Evolutionary conservation across 2,888 invertebrate genomes (phyloP).

Genomic region (Allygus modestus): DNA sequence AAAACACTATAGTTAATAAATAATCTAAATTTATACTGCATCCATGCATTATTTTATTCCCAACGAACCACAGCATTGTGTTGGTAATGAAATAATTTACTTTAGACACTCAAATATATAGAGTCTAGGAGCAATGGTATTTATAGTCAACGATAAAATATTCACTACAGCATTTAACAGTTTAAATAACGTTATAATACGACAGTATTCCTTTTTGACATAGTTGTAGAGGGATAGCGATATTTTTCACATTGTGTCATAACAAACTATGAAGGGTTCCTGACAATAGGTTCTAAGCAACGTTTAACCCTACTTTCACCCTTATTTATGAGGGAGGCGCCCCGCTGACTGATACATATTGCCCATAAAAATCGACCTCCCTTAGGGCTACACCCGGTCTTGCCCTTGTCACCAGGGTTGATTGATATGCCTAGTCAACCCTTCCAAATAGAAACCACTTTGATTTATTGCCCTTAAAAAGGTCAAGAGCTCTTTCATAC

Average conservation of each 20-base stretch:
- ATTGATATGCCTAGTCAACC: conserved; percentile 23
- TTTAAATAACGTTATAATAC: no score
- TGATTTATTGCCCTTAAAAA: conserved; percentile 27
- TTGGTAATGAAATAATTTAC: no score
- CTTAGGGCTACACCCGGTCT: neutral
- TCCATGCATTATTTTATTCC: no score
- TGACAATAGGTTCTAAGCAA: conserved; percentile 20
- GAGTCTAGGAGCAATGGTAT: no score
- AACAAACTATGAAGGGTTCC: neutral
- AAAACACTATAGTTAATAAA: no score
- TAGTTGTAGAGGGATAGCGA: no score
- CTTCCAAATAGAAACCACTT: conserved; percentile 10
- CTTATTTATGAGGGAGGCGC: neutral
- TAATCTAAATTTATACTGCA: no score
- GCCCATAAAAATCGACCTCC: conserved; percentile 31
- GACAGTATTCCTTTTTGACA: no score
- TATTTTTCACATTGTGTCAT: neutral
- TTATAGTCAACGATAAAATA: no score
- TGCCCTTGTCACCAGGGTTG: conserved; percentile 1
- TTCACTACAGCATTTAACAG: no score
- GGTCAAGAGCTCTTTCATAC: neutral
- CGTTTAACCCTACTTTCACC: conserved; percentile 27
- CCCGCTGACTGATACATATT: conserved; percentile 26
- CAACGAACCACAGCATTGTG: no score
- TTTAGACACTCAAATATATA: no score